Evolutionary conservation across 2,888 invertebrate species (phyloP).

Genomic region (Leptopilina myrica): DNA sequence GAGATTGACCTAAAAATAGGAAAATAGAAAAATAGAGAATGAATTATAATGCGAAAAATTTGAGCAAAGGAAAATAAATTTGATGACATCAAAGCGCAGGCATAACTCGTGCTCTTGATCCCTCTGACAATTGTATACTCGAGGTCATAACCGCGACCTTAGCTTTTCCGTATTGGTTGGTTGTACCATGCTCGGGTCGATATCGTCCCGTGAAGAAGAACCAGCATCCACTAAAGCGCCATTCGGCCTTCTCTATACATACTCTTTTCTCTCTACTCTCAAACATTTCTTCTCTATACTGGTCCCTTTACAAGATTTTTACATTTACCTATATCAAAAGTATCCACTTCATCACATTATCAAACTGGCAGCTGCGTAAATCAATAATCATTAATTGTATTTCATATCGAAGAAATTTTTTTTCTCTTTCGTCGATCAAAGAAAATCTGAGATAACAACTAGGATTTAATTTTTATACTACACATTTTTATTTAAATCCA

Average conservation of each 20-base stretch:
- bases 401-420: not conserved
- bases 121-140: slow-evolving; percentile 15
- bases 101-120: slow-evolving; percentile 23
- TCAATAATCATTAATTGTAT: not conserved
- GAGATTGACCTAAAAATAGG: no score
- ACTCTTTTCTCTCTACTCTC: not conserved
- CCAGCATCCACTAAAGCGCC: slow-evolving; percentile 61
- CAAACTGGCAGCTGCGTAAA: not conserved
- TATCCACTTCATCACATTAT: not conserved
- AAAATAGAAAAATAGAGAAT: not conserved
- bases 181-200: slow-evolving; percentile 61
- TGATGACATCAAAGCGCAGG: slow-evolving; percentile 1
- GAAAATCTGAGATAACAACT: not conserved
- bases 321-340: not conserved
- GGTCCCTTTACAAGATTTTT: not conserved
- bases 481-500: no score
- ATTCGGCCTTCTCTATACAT: slow-evolving; percentile 54
- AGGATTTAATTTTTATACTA: no score
- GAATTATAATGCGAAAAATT: no score
- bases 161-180: slow-evolving; percentile 65
- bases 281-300: not conserved
- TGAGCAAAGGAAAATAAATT: not conserved
- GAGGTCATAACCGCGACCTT: slow-evolving; percentile 63
- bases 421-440: not conserved
- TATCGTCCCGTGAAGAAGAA: slow-evolving; percentile 62